phyloP scores from a whole-genome alignment of 1,140 invertebrate genomes.

The Ostrea edulis region DNA sequence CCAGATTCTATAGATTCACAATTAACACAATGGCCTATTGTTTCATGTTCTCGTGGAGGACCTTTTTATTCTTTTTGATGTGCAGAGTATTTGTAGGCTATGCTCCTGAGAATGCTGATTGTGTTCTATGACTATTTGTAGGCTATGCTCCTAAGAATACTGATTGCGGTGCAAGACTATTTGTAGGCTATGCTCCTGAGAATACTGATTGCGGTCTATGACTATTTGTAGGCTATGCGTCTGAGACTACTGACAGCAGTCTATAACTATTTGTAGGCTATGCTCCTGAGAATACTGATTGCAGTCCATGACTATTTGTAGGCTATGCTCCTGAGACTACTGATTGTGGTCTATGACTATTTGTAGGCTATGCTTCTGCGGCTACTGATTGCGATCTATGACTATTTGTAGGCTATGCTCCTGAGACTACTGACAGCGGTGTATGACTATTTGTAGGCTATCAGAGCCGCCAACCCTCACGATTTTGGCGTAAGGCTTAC shows the following conservation, averaged over 20 bases:
- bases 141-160: no score
- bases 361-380: no score
- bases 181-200: no score
- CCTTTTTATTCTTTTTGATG: no score
- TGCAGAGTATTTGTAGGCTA: no score
- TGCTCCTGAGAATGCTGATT: slow-evolving; percentile 65
- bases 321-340: neutral
- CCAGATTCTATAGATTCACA: no score
- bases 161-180: slow-evolving; percentile 72
- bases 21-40: no score
- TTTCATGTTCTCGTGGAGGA: no score
- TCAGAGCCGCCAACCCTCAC: no score
- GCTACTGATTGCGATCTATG: slow-evolving; percentile 73
- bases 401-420: slow-evolving; percentile 52
- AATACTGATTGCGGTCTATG: slow-evolving; percentile 73
- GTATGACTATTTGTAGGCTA: no score
- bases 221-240: no score
- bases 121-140: slow-evolving; percentile 72
- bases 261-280: slow-evolving; percentile 73
- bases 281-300: slow-evolving; percentile 72
- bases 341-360: neutral
- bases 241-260: slow-evolving; percentile 72
- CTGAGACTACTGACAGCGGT: neutral
- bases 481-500: no score
- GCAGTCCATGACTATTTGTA: slow-evolving; percentile 68